Evolutionary conservation across 2,113 vertebrate genomes (phyloP), one percentile per base, ranked within the genome.

Genomic region (Meleagris gallopavo): DNA sequence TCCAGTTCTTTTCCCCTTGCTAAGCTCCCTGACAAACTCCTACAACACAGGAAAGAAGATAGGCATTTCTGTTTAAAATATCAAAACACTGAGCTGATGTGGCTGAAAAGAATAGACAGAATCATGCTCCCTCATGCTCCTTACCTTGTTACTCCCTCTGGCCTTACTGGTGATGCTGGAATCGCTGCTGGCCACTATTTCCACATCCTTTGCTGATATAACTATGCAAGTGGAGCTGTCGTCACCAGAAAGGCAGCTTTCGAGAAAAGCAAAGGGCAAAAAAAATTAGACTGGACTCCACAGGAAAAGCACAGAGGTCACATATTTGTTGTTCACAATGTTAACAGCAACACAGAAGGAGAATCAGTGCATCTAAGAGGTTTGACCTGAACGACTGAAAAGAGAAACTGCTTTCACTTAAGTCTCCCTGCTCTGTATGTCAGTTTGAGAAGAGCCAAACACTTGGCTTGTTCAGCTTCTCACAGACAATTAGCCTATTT

Each of bases 161-260:
- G 99, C 99, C 95, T 99, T 99, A 97, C 99, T 99, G 82, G 98
- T 99, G 96, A 99, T 99, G 97, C 98, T 99, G 14, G 99, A 99
- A 94, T 99, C 99, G 97, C 98, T 98, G 97, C 99, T 99, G n/a
- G 99, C 99, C 70, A 99, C 98, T 66, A 99, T 98, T 97, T 99
- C 99, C 87, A 99, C 99, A n/a, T 98, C 98, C 94, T 97, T 98
- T 54, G 98, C 99, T 40, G 98, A 98, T 94, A 99, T 99, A 90
- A 99, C 97, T 69, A 99, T 93, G 41, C 98, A 98, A 27, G 98
- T 99, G 46, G 99, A 99, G 48, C 98, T 98, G 94, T 99, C 99
- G 18, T 99, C 99, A 79, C 99, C 99, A 6, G 98, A 98, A 27
- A 99, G 98, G 93, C 98, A 98, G 95, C 99, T 99, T 90, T 45